phyloP scores from a whole-genome alignment of 2,113 vertebrate genomes.

The Cricetomys ansorgei region DNA sequence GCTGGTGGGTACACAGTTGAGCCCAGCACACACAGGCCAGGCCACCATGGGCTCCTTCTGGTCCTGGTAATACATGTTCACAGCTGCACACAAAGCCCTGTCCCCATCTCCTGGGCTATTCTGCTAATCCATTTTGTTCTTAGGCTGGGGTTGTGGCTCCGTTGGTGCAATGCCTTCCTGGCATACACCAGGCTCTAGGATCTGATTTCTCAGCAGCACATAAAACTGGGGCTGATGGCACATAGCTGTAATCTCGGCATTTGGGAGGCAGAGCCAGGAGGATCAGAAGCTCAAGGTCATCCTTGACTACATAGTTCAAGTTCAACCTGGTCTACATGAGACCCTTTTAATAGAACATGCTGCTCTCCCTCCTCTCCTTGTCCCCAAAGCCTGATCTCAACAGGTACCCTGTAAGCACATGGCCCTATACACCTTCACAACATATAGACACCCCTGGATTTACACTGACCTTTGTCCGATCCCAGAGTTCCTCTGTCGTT shows the following conservation, averaged over 20 bases:
- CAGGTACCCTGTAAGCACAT: background rate
- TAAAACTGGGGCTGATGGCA: too few species aligned
- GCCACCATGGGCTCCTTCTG: background rate
- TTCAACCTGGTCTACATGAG: background rate
- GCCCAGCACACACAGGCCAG: accelerated
- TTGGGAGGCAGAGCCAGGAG: background rate
- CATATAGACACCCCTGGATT: background rate
- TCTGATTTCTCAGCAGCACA: background rate
- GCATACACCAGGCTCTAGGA: background rate
- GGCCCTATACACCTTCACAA: background rate
- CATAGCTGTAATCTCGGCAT: background rate
- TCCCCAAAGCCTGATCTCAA: background rate
- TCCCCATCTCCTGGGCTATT: background rate
- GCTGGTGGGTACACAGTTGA: constrained; percentile 88
- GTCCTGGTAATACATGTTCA: too few species aligned
- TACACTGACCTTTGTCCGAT: background rate
- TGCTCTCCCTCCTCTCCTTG: background rate
- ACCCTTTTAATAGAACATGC: background rate
- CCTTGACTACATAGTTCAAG: background rate
- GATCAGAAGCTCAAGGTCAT: background rate
- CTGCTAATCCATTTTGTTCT: background rate
- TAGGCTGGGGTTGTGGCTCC: background rate
- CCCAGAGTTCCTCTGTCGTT: background rate
- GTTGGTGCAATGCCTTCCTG: too few species aligned
- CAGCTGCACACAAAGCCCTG: too few species aligned